Percentiles rank a stretch among this genome's conserved stretches.
phyloP scores from a whole-genome alignment of 2,113 vertebrate species.

The Columba janthina region DNA sequence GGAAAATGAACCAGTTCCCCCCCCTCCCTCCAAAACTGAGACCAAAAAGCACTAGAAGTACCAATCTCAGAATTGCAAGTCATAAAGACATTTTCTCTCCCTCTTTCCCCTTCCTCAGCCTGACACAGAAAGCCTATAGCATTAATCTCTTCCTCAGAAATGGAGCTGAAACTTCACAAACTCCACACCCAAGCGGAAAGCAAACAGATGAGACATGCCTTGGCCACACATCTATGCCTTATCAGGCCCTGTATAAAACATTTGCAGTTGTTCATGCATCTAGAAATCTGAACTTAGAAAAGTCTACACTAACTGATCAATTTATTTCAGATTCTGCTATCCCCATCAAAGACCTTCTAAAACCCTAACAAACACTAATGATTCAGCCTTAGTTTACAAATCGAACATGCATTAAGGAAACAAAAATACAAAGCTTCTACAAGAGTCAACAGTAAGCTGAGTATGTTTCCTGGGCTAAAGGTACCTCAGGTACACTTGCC shows the following conservation, averaged over 20 bases:
- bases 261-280: background rate
- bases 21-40: constrained; percentile 1
- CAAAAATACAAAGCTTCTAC: background rate
- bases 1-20: constrained; percentile 7
- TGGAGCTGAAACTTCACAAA: background rate
- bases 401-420: background rate
- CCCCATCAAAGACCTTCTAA: background rate
- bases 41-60: background rate
- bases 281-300: background rate
- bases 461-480: background rate
- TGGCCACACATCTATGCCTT: background rate
- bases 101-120: constrained; percentile 48
- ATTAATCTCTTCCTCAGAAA: background rate
- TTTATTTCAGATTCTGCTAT: background rate
- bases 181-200: background rate
- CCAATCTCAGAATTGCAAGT: constrained; percentile 15
- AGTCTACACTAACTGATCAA: background rate
- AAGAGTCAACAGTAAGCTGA: background rate
- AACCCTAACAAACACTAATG: background rate
- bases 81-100: constrained; percentile 45
- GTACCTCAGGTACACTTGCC: background rate
- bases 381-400: background rate
- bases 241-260: background rate
- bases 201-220: background rate
- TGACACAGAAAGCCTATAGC: constrained; percentile 37